A percentile compares a stretch with the other conserved stretches of the same genome.
phyloP scores from a whole-genome alignment of 2,888 invertebrate genomes.

The Pammene fasciana region DNA sequence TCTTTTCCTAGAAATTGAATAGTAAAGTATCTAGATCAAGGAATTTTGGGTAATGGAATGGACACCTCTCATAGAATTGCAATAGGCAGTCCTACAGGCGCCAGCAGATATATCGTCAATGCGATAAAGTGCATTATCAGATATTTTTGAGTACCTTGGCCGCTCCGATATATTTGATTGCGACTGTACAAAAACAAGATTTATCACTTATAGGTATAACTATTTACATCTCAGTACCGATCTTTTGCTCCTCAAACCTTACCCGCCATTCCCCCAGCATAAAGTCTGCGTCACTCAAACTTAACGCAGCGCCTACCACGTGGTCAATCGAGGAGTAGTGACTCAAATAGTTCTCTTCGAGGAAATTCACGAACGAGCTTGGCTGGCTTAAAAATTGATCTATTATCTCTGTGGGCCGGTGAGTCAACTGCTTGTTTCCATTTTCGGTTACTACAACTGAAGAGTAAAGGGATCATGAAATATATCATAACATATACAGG shows the following conservation, averaged over 20 bases:
- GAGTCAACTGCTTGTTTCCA: conserved; percentile 76
- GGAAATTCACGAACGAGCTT: conserved; percentile 85
- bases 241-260: conserved; percentile 48
- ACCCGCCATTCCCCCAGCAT: conserved; percentile 87
- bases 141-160: too few relatives aligned
- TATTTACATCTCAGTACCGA: too few relatives aligned
- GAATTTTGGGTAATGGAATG: too few relatives aligned
- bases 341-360: conserved; percentile 89
- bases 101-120: too few relatives aligned
- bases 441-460: conserved; percentile 63
- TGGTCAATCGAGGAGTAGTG: conserved; percentile 88
- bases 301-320: conserved; percentile 83
- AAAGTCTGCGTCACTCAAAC: conserved; percentile 88
- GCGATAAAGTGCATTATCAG: too few relatives aligned
- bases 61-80: too few relatives aligned
- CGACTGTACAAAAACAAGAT: too few relatives aligned
- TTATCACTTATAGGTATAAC: too few relatives aligned
- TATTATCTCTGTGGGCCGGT: conserved; percentile 86
- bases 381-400: conserved; percentile 87
- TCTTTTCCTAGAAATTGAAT: conserved; percentile 66
- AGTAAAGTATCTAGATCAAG: too few relatives aligned
- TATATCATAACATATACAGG: background rate
- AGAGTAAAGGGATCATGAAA: conserved; percentile 28
- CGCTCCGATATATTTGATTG: too few relatives aligned
- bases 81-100: too few relatives aligned